phyloP scores from a whole-genome alignment of 2,888 invertebrate species.

The Drosophila macrospina region DNA sequence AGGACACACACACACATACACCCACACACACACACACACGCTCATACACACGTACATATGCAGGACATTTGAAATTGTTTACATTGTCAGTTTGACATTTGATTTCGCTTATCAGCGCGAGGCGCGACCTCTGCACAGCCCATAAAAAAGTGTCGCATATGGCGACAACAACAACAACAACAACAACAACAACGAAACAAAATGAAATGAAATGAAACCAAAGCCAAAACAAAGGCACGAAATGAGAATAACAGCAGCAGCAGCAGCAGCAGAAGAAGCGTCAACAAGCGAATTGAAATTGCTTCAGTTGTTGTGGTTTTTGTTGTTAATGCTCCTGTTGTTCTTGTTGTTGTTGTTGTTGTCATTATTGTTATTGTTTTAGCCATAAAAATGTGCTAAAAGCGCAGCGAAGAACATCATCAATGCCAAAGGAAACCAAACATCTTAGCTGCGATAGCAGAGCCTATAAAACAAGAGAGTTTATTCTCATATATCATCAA shows the following conservation, averaged over 20 bases:
- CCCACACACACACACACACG: conserved; percentile 8
- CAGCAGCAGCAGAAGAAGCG: conserved; percentile 7
- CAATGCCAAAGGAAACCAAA: neutral
- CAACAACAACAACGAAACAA: neutral
- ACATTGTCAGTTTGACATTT: conserved; percentile 76
- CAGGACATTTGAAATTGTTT: conserved; percentile 69
- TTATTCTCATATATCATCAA: no score
- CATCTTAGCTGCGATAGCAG: neutral
- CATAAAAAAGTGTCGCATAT: conserved; percentile 71
- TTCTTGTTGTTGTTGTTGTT: conserved; percentile 1
- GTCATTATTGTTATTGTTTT: neutral
- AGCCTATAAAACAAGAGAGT: no score
- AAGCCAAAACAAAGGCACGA: conserved; percentile 21
- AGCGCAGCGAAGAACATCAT: no score
- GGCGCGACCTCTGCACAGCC: conserved; percentile 47
- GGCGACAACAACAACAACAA: conserved; percentile 13
- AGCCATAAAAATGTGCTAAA: neutral
- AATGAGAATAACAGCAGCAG: conserved; percentile 3
- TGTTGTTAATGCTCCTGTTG: conserved; percentile 25
- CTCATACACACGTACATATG: conserved; percentile 9
- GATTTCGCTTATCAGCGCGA: conserved; percentile 73
- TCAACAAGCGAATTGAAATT: conserved; percentile 53
- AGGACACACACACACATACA: conserved; percentile 8
- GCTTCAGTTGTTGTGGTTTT: conserved; percentile 23
- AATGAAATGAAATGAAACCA: conserved; percentile 13